phyloP scores from a whole-genome alignment of 2,888 invertebrate genomes.

The Yponomeuta evonymella region DNA sequence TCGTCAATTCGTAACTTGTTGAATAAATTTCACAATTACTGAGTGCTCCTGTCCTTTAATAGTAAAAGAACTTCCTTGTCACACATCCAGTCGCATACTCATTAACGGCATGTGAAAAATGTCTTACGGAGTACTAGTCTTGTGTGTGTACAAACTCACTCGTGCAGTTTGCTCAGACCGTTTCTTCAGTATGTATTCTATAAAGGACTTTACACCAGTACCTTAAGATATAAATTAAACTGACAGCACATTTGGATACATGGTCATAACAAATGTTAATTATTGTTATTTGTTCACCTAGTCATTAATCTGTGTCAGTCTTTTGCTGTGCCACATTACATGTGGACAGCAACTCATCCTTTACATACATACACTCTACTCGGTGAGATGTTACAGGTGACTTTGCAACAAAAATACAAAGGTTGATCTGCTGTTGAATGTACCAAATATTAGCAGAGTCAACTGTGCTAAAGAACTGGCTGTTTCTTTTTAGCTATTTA shows the following conservation, averaged over 20 bases:
- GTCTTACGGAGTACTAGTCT: not conserved
- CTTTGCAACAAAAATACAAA: no score
- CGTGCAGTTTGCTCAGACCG: not conserved
- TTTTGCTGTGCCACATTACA: not conserved
- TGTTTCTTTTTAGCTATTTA: not conserved
- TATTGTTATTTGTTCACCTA: not conserved
- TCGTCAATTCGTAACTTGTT: no score
- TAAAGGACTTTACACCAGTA: not conserved
- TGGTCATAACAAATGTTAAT: not conserved
- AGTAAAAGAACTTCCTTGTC: not conserved
- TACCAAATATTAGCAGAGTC: not conserved
- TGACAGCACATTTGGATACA: not conserved
- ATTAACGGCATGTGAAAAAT: not conserved
- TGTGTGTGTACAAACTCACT: no score
- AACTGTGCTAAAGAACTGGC: not conserved
- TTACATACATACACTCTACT: no score
- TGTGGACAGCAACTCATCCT: no score
- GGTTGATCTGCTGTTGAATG: not conserved
- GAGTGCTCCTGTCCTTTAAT: not conserved
- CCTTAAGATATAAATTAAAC: not conserved
- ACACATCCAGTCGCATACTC: not conserved
- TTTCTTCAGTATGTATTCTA: not conserved
- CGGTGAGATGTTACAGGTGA: no score
- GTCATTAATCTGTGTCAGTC: not conserved
- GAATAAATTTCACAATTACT: not conserved